Evolutionary conservation across 2,888 invertebrate genomes (phyloP), one percentile per base, ranked within the genome.

Genomic region (Stenchaetothrips biformis): DNA sequence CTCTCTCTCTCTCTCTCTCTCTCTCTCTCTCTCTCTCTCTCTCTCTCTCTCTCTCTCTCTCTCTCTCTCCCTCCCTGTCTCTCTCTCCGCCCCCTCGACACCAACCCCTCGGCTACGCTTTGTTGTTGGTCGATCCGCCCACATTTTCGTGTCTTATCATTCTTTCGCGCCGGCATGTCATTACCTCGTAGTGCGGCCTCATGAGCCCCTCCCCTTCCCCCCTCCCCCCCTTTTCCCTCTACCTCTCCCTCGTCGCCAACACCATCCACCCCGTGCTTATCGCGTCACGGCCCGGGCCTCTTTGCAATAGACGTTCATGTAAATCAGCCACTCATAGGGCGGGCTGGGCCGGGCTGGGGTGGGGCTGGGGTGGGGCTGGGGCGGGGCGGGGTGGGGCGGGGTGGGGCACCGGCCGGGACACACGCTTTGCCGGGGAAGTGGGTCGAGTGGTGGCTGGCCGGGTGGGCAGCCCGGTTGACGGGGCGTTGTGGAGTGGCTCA

Each of bases 141-240:
- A 59, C 59, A 9, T 59, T 59, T 59, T 59, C 67, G 67, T 74
- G 67, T 25, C 67, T 74, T 74, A 74, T 74, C 67, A 74, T 74
- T 59, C 67, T 74, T 74, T 59, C 9, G 25, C 21, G 67, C 8
- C 21, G 67, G 21, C 67, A 25, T 74, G 67, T 74, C 67, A 74
- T 74, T 74, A 74, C 67, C 67, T 11, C 67, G 67, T n/a, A 4
- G 16, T 13, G 16, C 13, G 2, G 37, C 37, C 4, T 37, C 37
- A 37, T 67, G 6, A 21, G 9, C 21, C 21, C 21, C 67, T 7
- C 67, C 21, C 67, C 18, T n/a, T 6, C 67, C 67, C 21, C 21
- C 21, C 21, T 4, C 67, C 21, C 4, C 18, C 21, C 2, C 67
- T 21, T 67, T 4, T 67, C 67, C 21, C 9, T 9, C 62, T 3